Evolutionary conservation across 2,797 vertebrate species (phyloP), one percentile per base, ranked within the genome.

Genomic region (Alca torda): DNA sequence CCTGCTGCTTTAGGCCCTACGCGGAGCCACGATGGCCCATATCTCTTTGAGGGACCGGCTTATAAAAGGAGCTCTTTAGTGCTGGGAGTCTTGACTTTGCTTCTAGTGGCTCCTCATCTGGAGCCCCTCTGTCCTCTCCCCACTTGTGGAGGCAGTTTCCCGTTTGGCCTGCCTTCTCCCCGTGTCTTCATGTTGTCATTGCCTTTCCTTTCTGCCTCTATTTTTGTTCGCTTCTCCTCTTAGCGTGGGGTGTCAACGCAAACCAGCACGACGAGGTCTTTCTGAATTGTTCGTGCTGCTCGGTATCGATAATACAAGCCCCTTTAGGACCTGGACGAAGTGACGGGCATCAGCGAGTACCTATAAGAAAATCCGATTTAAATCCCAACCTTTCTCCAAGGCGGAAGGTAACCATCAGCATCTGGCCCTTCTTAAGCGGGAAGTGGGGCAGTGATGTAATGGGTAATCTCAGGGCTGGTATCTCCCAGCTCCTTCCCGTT

Each of bases 381-480:
- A 88, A 85, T 30, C 43, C 24, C 56, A 33, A 61, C 12, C 13
- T 70, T 81, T 60, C 35, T 80, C 65, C 17, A 26, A 69, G 65
- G 54, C 30, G 45, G 76, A 81, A 81, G 39, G 23, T 19, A 53
- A 33, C 51, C 8, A 1, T 41, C 83, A 79, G 57, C 65, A 75
- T 77, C 65, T 87, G 56, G n/a, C 54, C 68, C 65, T 73, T 81
- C 57, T 59, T 87, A 85, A 87, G 25, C 67, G 88, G 92, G 80
- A 85, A 87, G 25, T 69, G 88, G 92, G 80, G 30, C 83, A n/a
- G 65, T 72, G 88, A 93, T 65, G 88, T 93, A 80, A 95, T 25
- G 76, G 85, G 84, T 89, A 56, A 82, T 50, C 72, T 96, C 91
- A 76, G 93, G 91, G 80, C 91, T 89, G 69, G 84, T 81, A 84